Conservation (phyloP, 2,113 vertebrate species). For the Meles meles region DNA sequence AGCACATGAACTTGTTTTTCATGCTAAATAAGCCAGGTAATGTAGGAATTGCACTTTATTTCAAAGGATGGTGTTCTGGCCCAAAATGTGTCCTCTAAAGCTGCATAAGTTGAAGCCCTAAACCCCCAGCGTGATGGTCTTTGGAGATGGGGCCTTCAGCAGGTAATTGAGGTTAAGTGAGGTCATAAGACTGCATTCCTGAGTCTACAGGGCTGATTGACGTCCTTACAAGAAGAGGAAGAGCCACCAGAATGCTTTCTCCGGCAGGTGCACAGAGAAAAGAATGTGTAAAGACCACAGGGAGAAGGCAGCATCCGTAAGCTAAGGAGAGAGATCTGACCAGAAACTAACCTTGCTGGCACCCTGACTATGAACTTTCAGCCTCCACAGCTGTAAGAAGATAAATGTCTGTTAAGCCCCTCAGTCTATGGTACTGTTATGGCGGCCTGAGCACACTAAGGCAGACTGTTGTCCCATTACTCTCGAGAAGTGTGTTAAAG, state of each 20-base stretch:
- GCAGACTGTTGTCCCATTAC: fast-evolving
- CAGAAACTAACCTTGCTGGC: background rate
- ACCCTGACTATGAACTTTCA: background rate
- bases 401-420: background rate
- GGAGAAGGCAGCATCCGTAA: background rate
- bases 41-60: background rate
- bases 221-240: background rate
- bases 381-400: background rate
- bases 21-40: background rate
- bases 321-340: background rate
- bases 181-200: background rate
- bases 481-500: background rate
- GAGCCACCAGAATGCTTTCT: background rate
- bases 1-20: background rate
- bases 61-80: background rate
- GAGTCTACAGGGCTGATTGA: background rate
- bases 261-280: background rate
- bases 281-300: background rate
- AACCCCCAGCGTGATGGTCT: background rate
- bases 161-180: background rate
- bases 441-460: background rate
- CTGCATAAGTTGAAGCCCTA: background rate
- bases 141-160: background rate
- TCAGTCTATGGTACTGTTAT: too few species aligned
- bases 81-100: background rate